These are phyloP conservation scores for Stratiolaelaps scimitus DNA, from an alignment of 1,140 invertebrate genomes.

Conservation along the genomic window DNA sequence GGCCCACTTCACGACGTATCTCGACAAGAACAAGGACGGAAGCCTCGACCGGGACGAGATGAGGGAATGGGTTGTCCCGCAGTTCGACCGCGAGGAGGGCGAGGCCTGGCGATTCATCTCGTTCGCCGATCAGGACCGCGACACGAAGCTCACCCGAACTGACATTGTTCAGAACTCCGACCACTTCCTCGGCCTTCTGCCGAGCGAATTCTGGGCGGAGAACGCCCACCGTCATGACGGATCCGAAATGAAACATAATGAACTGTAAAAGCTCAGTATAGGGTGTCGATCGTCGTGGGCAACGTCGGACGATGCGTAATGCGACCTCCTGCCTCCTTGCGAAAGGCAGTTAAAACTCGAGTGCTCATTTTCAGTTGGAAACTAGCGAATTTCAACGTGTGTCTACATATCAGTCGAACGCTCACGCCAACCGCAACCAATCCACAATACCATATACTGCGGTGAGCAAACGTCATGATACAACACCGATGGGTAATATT, in stretches of 20 bases:
- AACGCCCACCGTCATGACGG: conserved; percentile 29
- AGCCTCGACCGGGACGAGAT: conserved; percentile 74
- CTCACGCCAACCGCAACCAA: too few relatives aligned
- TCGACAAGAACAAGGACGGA: conserved; percentile 76
- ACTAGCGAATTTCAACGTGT: too few relatives aligned
- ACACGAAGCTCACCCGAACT: conserved; percentile 72
- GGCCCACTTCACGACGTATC: conserved; percentile 70
- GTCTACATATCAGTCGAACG: too few relatives aligned
- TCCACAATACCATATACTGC: too few relatives aligned
- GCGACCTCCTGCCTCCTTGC: too few relatives aligned
- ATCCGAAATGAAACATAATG: conserved; percentile 3
- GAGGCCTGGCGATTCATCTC: conserved; percentile 90
- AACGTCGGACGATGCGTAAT: too few relatives aligned
- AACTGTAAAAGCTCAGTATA: too few relatives aligned
- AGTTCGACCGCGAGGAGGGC: conserved; percentile 88
- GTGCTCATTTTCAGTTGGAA: too few relatives aligned
- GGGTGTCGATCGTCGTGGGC: too few relatives aligned
- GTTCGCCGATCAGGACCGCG: conserved; percentile 77
- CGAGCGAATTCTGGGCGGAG: conserved; percentile 65
- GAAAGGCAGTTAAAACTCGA: too few relatives aligned
- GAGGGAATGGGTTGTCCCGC: conserved; percentile 79
- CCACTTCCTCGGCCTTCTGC: conserved; percentile 92
- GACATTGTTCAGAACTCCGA: conserved; percentile 93
- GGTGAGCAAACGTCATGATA: too few relatives aligned
- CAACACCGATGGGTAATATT: too few relatives aligned